Evolutionary conservation across 2,113 vertebrate genomes (phyloP).

Genomic region (Microtus richardsoni): DNA sequence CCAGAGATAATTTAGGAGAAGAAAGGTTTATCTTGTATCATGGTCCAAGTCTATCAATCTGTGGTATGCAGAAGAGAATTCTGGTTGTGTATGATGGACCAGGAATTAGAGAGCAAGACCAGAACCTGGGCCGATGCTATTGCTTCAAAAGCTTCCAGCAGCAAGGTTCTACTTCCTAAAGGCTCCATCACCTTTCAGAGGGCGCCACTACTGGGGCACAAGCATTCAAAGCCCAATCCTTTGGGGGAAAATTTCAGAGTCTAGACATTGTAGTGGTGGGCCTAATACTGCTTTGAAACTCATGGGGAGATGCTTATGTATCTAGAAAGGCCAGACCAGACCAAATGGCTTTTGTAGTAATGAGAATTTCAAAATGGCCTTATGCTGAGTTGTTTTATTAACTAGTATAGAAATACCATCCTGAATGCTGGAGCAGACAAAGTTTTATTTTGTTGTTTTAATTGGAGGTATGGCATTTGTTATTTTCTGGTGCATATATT

Average conservation of each 20-base stretch:
- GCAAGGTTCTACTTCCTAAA: not conserved
- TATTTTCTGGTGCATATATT: constrained; percentile 3
- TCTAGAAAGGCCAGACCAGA: not conserved
- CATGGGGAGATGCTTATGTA: not conserved
- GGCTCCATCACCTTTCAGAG: not conserved
- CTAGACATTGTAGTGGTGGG: no score
- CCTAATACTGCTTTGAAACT: not conserved
- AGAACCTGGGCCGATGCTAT: not conserved
- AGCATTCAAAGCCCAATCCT: not conserved
- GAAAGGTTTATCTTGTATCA: not conserved
- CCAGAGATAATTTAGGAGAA: not conserved
- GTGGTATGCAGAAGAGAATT: not conserved
- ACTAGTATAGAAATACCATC: not conserved
- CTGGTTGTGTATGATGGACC: not conserved
- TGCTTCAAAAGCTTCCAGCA: not conserved
- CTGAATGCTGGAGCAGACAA: no score
- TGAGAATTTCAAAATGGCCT: constrained; percentile 7
- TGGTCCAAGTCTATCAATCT: no score
- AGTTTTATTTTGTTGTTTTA: not conserved
- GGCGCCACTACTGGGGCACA: not conserved
- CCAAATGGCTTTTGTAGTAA: not conserved
- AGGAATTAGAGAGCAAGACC: not conserved
- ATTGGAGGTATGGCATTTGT: not conserved
- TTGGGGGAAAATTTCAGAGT: not conserved
- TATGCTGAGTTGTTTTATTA: constrained; percentile 40